Base-by-base conservation (phyloP, 2,113 vertebrate species). In the Raja brachyura region DNA sequence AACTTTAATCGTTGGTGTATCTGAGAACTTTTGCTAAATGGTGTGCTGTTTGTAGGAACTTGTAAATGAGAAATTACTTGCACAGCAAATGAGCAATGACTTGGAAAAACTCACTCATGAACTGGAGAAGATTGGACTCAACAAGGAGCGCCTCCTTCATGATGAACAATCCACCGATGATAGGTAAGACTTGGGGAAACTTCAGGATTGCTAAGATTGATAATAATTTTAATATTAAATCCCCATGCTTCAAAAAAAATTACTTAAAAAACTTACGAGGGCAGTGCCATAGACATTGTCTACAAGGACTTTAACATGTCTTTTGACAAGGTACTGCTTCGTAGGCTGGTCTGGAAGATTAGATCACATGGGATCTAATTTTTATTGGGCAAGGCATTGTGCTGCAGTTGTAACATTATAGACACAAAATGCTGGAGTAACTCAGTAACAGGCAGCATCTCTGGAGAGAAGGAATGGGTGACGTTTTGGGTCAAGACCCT, bases 51-150 rank as follows among this genome's bases (percentile, higher is more conserved):
- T 92, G 39, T 68, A 99, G 98, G 99, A 99, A 95, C 96, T 99
- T 93, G 99, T 99, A 90, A 98, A 96, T 95, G 99, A 99, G 95
- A 99, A 99, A 94, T 93, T 99, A 94, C 97, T 97, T 95, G 97
- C 97, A 70, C 99, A 99, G 93, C 98, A 99, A 96, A 98, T 97
- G 95, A 99, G 97, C 95, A 99, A 99, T 83, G 98, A 99, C 93
- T 96, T 99, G 0, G 98, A 99, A 94, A 99, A 99, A 94, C 96
- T 99, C 95, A 98, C 98, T 56, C 97, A 99, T 0, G 98, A 99
- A 94, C 95, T 99, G 94, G 99, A 99, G 95, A 99, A 99, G 94
- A 99, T 99, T 59, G 99, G 99, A 2, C 96, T 99, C 86, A 98
- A 98, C 96, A 99, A 99, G 95, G 99, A 99, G 93, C 96, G 98